Conservation (phyloP, 2,797 vertebrate genomes). For the Poecilia picta region DNA sequence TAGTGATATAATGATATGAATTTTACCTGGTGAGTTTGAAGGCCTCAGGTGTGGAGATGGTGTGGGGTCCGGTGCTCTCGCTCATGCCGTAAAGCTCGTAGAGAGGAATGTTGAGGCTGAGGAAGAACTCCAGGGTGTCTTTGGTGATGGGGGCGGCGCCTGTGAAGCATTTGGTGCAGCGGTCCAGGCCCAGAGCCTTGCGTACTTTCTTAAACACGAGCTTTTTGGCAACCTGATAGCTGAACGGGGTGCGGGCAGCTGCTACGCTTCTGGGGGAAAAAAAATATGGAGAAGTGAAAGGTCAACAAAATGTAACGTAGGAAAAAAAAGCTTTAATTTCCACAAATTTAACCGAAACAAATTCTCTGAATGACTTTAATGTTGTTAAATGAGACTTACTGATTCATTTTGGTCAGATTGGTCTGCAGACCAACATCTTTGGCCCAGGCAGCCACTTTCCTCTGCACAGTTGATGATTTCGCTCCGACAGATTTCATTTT, state of each 20-base stretch:
- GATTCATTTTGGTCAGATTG: conserved; percentile 85
- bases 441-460: conserved; percentile 89
- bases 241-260: conserved; percentile 61
- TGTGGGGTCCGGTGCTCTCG: conserved; percentile 91
- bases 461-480: conserved; percentile 83
- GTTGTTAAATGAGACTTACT: conserved; percentile 72
- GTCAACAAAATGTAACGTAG: neutral
- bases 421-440: conserved; percentile 87
- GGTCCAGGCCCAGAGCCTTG: conserved; percentile 88
- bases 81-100: conserved; percentile 94
- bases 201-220: conserved; percentile 90
- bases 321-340: neutral
- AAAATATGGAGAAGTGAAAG: neutral
- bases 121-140: conserved; percentile 91
- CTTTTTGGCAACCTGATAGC: conserved; percentile 87
- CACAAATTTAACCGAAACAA: neutral
- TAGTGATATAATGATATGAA: neutral
- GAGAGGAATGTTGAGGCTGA: conserved; percentile 91
- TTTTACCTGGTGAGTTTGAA: conserved; percentile 87
- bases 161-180: conserved; percentile 86
- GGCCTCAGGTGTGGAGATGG: conserved; percentile 62
- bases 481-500: conserved; percentile 84
- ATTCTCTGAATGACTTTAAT: neutral
- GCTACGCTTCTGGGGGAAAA: conserved; percentile 61
- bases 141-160: conserved; percentile 90